Percentiles rank a stretch among this genome's conserved stretches.
These are phyloP conservation scores for Rhinolophus sinicus DNA, from an alignment of 2,113 vertebrate species.

Conservation along the genomic window DNA sequence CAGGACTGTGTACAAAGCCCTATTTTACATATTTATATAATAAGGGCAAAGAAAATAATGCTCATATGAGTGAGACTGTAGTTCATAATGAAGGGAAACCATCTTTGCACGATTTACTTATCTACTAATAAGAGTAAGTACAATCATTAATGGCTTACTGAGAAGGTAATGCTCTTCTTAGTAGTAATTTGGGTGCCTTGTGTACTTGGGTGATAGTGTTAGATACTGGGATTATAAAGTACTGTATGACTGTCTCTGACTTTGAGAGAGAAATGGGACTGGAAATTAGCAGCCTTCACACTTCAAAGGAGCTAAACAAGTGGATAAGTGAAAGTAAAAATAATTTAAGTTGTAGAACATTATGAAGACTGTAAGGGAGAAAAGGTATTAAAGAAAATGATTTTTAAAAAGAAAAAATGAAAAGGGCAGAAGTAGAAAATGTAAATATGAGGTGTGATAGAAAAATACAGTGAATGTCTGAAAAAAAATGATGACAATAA, in stretches of 20 bases:
- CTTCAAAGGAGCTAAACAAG: background rate
- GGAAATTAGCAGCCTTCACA: background rate
- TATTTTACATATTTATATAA: slow-evolving; percentile 12
- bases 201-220: background rate
- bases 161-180: background rate
- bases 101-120: background rate
- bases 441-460: background rate
- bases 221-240: slow-evolving; percentile 3
- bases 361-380: background rate
- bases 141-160: background rate
- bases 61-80: background rate
- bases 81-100: background rate
- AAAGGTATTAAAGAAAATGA: slow-evolving; percentile 23
- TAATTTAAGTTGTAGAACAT: background rate
- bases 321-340: slow-evolving; percentile 41
- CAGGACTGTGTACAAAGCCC: background rate
- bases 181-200: background rate
- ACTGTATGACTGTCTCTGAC: background rate
- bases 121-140: background rate
- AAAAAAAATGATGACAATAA: too few relatives aligned
- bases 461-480: too few relatives aligned
- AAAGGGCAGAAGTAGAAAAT: background rate
- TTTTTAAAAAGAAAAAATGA: background rate
- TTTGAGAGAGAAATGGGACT: slow-evolving; percentile 30
- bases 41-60: slow-evolving; percentile 17